These are phyloP conservation scores for Sesamia inferens DNA, from an alignment of 2,888 invertebrate genomes.

Conservation along the genomic window DNA sequence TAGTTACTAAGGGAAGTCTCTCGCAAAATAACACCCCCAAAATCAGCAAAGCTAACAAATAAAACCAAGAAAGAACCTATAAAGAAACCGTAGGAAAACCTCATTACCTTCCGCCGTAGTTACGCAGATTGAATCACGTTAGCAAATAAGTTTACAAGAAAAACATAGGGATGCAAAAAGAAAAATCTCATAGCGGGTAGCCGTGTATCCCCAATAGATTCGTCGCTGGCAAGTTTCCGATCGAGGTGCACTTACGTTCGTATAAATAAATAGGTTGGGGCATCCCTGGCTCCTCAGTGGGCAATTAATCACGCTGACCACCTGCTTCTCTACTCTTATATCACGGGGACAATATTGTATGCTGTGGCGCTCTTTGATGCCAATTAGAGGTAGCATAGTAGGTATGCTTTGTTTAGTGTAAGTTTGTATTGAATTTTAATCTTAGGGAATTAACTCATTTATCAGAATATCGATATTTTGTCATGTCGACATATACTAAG, in stretches of 20 bases:
- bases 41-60: slow-evolving; percentile 37
- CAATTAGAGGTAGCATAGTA: slow-evolving; percentile 62
- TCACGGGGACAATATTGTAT: slow-evolving; percentile 63
- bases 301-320: slow-evolving; percentile 84
- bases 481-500: no score
- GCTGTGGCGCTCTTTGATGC: slow-evolving; percentile 52
- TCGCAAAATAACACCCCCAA: slow-evolving; percentile 20
- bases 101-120: slow-evolving; percentile 63
- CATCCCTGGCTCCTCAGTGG: slow-evolving; percentile 73
- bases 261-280: slow-evolving; percentile 80
- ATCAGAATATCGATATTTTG: not conserved
- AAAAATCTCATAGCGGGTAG: slow-evolving; percentile 61
- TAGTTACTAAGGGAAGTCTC: slow-evolving; percentile 4
- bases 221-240: slow-evolving; percentile 70
- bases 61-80: slow-evolving; percentile 46
- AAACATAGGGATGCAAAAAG: slow-evolving; percentile 63
- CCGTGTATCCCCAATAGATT: slow-evolving; percentile 69
- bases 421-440: slow-evolving; percentile 10
- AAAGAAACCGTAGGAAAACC: slow-evolving; percentile 55
- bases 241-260: slow-evolving; percentile 71
- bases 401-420: slow-evolving; percentile 23
- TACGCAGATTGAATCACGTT: slow-evolving; percentile 62
- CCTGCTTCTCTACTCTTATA: slow-evolving; percentile 82
- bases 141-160: slow-evolving; percentile 60
- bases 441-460: not conserved